Percentiles rank a stretch among this genome's conserved stretches.
Evolutionary conservation across 2,113 vertebrate species (phyloP).

Genomic region (Chrysemys picta): DNA sequence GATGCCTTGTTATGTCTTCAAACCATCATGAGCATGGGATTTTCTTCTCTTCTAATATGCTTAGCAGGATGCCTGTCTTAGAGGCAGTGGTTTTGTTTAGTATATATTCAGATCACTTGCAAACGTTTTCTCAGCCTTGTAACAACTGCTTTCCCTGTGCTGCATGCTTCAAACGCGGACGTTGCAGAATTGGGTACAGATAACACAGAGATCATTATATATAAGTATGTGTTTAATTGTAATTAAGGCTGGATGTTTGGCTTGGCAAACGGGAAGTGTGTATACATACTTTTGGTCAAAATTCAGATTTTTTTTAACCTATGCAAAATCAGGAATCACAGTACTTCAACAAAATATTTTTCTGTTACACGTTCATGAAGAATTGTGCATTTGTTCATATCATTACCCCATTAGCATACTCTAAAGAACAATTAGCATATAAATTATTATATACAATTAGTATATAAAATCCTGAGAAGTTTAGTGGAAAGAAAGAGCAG

Average conservation of each 20-base stretch:
- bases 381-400: conserved; percentile 56
- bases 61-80: not conserved
- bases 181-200: not conserved
- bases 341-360: conserved; percentile 52
- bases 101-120: not conserved
- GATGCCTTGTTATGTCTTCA: conserved; percentile 24
- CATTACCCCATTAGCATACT: conserved; percentile 31
- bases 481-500: not conserved
- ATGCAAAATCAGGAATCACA: not conserved
- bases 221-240: not conserved
- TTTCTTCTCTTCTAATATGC: not conserved
- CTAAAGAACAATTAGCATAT: conserved; percentile 12
- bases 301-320: not conserved
- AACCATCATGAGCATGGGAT: not conserved
- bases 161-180: not conserved
- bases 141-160: not conserved
- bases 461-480: conserved; percentile 40
- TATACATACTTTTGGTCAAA: not conserved
- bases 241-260: conserved; percentile 1
- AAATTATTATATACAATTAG: no score
- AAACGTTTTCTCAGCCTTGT: not conserved
- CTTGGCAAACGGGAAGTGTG: not conserved
- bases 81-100: not conserved
- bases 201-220: conserved; percentile 9
- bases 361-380: conserved; percentile 24